These are phyloP conservation scores for Arge pagana DNA, from an alignment of 2,888 invertebrate genomes.

Conservation along the genomic window DNA sequence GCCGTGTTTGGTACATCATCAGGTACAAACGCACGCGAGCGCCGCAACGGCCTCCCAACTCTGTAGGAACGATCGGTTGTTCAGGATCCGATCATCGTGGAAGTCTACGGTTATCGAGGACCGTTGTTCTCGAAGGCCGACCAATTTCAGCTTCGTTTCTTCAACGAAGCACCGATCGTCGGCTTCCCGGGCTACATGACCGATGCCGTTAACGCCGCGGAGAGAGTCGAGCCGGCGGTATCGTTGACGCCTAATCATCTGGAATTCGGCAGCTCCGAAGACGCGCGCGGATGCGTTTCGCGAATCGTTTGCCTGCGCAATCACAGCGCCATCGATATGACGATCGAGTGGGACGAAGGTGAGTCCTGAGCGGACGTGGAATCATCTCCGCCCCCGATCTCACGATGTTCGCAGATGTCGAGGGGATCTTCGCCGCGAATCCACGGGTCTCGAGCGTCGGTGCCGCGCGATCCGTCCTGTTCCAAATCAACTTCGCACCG, in stretches of 20 bases:
- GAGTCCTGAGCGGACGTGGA: background rate
- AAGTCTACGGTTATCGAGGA: constrained; percentile 41
- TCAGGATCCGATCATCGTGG: constrained; percentile 48
- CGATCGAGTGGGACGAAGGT: constrained; percentile 45
- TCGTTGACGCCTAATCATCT: constrained; percentile 47
- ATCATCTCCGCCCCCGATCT: background rate
- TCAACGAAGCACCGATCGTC: constrained; percentile 29
- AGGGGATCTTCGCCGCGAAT: constrained; percentile 44
- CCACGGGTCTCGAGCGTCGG: constrained; percentile 44
- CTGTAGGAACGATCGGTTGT: background rate
- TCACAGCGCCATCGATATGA: constrained; percentile 33
- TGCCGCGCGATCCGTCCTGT: constrained; percentile 43
- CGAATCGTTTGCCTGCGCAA: constrained; percentile 42
- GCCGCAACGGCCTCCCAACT: background rate
- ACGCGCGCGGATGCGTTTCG: constrained; percentile 24
- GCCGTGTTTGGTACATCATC: constrained; percentile 50
- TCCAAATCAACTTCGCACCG: constrained; percentile 53
- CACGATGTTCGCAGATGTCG: constrained; percentile 37
- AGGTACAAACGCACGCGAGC: constrained; percentile 42
- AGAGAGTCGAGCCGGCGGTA: constrained; percentile 37
- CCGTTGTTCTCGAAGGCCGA: constrained; percentile 11
- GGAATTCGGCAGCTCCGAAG: constrained; percentile 47
- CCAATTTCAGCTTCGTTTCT: constrained; percentile 26
- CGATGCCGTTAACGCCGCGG: constrained; percentile 33
- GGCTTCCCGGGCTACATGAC: constrained; percentile 49